phyloP scores from a whole-genome alignment of 1,140 invertebrate species.

The Macrocentrus cingulum region DNA sequence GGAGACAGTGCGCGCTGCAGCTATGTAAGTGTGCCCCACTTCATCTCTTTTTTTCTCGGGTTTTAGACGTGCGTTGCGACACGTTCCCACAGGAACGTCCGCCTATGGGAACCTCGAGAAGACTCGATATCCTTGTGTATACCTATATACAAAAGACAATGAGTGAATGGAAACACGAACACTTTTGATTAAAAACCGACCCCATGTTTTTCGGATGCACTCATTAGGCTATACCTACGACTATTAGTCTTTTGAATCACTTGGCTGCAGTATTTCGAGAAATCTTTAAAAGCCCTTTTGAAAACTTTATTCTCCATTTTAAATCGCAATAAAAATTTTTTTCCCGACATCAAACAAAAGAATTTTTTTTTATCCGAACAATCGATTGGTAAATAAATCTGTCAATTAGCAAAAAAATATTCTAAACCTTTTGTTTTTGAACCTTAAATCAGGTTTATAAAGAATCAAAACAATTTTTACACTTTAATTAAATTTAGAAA shows the following conservation, averaged over 20 bases:
- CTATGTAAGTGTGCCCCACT: neutral
- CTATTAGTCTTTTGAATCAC: neutral
- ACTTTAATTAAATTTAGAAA: too few species aligned
- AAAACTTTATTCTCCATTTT: neutral
- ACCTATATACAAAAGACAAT: slow-evolving; percentile 3
- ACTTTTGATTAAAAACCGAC: slow-evolving; percentile 20
- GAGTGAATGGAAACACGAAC: slow-evolving; percentile 8
- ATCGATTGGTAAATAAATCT: too few species aligned
- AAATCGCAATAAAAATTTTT: neutral
- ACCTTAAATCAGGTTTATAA: too few species aligned
- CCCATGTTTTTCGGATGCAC: slow-evolving; percentile 1
- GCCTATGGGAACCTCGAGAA: slow-evolving; percentile 42
- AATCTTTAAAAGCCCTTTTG: neutral
- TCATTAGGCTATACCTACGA: slow-evolving; percentile 12
- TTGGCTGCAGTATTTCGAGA: neutral
- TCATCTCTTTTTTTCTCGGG: neutral
- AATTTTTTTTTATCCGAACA: too few species aligned
- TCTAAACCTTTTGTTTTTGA: too few species aligned
- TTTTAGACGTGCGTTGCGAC: slow-evolving; percentile 25
- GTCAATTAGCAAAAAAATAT: too few species aligned
- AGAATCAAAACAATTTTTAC: too few species aligned
- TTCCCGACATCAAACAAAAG: neutral
- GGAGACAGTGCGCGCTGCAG: neutral
- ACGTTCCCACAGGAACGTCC: slow-evolving; percentile 48
- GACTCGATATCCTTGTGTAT: neutral